Conservation (phyloP, 2,113 vertebrate species). For the Pelecanoides urinatrix region DNA sequence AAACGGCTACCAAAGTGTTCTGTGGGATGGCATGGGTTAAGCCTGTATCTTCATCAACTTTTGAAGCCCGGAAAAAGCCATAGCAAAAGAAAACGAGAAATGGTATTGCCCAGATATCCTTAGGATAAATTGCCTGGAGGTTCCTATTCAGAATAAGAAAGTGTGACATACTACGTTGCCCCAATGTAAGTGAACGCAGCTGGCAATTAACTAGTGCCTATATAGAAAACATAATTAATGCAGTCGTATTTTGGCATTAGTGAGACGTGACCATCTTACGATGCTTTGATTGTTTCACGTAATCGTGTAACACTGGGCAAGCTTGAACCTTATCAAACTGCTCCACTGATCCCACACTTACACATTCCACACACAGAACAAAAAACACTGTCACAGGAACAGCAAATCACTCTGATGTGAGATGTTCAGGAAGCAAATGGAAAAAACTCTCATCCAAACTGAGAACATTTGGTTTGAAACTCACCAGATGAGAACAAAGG, state of each 20-base stretch:
- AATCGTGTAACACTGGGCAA: neutral
- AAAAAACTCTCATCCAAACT: neutral
- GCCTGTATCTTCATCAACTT: neutral
- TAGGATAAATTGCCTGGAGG: neutral
- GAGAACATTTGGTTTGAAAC: neutral
- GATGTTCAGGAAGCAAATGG: neutral
- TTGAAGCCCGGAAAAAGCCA: neutral
- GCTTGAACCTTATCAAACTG: neutral
- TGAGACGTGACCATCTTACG: neutral
- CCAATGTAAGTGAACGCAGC: neutral
- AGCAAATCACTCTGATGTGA: neutral
- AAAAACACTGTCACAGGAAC: neutral
- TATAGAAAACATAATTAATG: fast-evolving
- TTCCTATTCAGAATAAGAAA: neutral
- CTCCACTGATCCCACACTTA: neutral
- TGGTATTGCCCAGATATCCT: neutral
- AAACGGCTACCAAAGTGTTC: neutral
- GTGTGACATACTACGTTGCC: fast-evolving
- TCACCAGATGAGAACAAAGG: neutral
- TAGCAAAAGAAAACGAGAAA: neutral
- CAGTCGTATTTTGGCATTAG: neutral
- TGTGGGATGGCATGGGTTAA: neutral
- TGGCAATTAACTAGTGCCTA: neutral
- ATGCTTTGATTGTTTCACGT: neutral
- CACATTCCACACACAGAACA: neutral